A percentile compares a stretch with the other conserved stretches of the same genome.
These are phyloP conservation scores for Pseudotriccus pelzelni DNA, from an alignment of 2,797 vertebrate species.

Conservation along the genomic window DNA sequence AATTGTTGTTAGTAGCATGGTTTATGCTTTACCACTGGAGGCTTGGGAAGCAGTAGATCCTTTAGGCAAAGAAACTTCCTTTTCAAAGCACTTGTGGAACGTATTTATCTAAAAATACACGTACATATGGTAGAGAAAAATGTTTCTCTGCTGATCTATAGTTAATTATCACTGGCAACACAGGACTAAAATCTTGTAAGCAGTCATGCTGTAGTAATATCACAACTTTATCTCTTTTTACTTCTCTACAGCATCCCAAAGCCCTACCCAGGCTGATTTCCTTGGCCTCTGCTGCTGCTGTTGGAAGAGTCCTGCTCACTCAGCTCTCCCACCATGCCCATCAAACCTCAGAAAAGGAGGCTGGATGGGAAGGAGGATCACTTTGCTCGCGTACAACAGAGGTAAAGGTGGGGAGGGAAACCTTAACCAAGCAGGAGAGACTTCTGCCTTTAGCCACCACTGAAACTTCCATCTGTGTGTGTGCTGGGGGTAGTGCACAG, in stretches of 20 bases:
- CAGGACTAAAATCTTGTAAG: not conserved
- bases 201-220: not conserved
- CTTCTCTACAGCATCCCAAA: not conserved
- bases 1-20: not conserved
- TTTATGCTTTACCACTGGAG: not conserved
- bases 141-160: slow-evolving; percentile 1
- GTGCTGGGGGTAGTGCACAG: not conserved
- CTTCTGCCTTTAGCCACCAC: not conserved
- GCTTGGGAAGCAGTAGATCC: not conserved
- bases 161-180: not conserved
- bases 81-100: not conserved
- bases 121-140: not conserved
- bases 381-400: not conserved
- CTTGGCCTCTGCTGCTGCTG: not conserved
- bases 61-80: slow-evolving; percentile 1
- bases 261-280: not conserved
- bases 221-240: not conserved
- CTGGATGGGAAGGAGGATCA: not conserved
- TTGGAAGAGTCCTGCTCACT: not conserved
- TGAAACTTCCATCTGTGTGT: rapidly evolving
- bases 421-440: not conserved
- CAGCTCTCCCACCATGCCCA: not conserved
- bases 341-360: not conserved
- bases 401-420: not conserved
- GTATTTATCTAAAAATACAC: not conserved